Evolutionary conservation across 2,797 vertebrate genomes (phyloP), one percentile per base, ranked within the genome.

Genomic region (Clangula hyemalis): DNA sequence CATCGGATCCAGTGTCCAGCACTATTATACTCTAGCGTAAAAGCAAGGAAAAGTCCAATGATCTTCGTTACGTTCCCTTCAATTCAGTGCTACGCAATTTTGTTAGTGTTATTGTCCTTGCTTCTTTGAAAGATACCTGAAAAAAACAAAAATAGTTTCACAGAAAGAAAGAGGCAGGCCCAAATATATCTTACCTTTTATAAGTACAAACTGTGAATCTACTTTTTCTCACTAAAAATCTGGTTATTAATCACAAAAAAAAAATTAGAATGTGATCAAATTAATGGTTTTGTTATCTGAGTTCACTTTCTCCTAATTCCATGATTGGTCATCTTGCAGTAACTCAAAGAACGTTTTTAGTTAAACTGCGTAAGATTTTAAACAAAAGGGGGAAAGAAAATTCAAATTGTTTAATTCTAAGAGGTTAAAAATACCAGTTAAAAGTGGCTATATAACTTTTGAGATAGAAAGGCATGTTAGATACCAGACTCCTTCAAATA

Each of bases 51-150:
- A 96, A 79, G 92, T 97, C 97, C 92, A 72, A 92, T 87, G 96
- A 92, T 97, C 96, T 97, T 90, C 93, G 93, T 95, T 95, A 95
- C 90, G 93, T 95, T 96, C 95, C 92, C 95, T 97, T 97, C 97
- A 80, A 14, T 85, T 94, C 93, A 94, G 80, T 93, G 95, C 95
- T 90, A 96, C 73, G 90, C 74, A 54, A 45, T 61, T 94, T 94
- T 84, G 75, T 75, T 75, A 88, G 83, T 69, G 98, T 97, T 98
- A 99, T 94, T 99, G 99, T 95, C 98, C 98, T 98, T 99, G 99
- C 97, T 98, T 99, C 98, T 99, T 99, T 85, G 99, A 99, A 78
- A 99, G 98, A 97, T 99, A 99, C 98, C 99, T 99, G 96, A 49
- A 97, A 97, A 75, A 97, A 97, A 97, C 25, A 95, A 90, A 95